Conservation (phyloP, 2,113 vertebrate genomes). For the Synchiropus splendidus region DNA sequence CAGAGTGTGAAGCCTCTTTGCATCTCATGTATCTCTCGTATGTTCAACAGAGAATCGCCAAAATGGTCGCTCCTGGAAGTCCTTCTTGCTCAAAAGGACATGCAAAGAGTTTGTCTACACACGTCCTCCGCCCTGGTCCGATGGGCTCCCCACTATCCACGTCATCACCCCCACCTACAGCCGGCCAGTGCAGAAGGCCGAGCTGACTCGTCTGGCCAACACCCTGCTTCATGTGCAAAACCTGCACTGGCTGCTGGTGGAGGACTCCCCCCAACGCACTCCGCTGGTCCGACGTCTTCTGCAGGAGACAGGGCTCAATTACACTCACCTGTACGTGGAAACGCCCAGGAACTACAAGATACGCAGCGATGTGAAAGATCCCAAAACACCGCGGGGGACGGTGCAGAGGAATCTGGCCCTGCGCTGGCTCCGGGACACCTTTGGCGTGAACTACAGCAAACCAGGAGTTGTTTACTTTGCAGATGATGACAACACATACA, state of each 20-base stretch:
- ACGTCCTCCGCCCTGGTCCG: slow-evolving; percentile 72
- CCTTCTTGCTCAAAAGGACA: slow-evolving; percentile 73
- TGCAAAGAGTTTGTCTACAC: slow-evolving; percentile 72
- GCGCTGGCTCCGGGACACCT: slow-evolving; percentile 79
- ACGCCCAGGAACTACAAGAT: slow-evolving; percentile 74
- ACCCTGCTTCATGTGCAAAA: slow-evolving; percentile 86
- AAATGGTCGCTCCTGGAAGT: slow-evolving; percentile 59
- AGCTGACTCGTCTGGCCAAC: slow-evolving; percentile 85
- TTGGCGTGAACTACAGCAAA: slow-evolving; percentile 55
- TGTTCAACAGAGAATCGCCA: slow-evolving; percentile 69
- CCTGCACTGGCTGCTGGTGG: slow-evolving; percentile 90
- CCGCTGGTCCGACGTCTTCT: slow-evolving; percentile 74
- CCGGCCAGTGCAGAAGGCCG: slow-evolving; percentile 87
- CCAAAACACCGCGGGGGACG: slow-evolving; percentile 75
- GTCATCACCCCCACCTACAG: slow-evolving; percentile 81
- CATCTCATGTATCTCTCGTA: no score
- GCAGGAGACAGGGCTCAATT: slow-evolving; percentile 75
- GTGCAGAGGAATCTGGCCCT: slow-evolving; percentile 86
- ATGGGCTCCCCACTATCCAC: slow-evolving; percentile 69
- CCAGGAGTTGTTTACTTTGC: slow-evolving; percentile 87
- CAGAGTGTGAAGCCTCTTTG: no score
- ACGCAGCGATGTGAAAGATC: slow-evolving; percentile 46
- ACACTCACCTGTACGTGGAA: slow-evolving; percentile 83
- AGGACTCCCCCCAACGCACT: slow-evolving; percentile 75
- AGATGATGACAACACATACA: slow-evolving; percentile 95